Conservation (phyloP, 2,888 invertebrate species). For the Liopterus haemorrhoidalis region DNA sequence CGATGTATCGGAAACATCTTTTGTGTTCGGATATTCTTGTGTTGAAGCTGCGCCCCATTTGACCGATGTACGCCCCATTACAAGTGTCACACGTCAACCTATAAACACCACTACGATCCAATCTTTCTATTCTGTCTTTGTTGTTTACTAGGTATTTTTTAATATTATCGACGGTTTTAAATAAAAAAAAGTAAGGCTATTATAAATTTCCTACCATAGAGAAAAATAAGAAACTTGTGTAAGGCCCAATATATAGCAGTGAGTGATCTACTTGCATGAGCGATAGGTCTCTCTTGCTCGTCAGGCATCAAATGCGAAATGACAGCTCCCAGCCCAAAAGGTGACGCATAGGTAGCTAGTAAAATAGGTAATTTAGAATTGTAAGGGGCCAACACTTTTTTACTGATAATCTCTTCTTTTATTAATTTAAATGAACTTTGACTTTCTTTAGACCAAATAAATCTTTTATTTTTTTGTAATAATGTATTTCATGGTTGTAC, state of each 20-base stretch:
- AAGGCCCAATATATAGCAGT: conserved; percentile 36
- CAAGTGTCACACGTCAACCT: too few species aligned
- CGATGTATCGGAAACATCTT: too few species aligned
- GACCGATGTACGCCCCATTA: too few species aligned
- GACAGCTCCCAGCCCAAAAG: conserved; percentile 36
- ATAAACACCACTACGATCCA: too few species aligned
- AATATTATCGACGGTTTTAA: too few species aligned
- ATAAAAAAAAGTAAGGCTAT: too few species aligned
- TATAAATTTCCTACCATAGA: conserved; percentile 38
- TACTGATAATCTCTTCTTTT: conserved; percentile 29
- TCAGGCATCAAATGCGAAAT: conserved; percentile 34
- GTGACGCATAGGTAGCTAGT: conserved; percentile 38
- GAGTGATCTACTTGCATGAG: conserved; percentile 38
- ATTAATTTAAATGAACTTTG: conserved; percentile 18
- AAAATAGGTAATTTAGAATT: conserved; percentile 28
- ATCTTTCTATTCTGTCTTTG: too few species aligned
- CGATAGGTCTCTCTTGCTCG: conserved; percentile 37
- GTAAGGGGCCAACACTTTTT: conserved; percentile 31
- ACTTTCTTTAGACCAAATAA: conserved; percentile 25
- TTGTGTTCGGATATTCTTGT: too few species aligned
- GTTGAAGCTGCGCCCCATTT: too few species aligned
- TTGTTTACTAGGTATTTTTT: too few species aligned
- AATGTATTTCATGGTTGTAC: conserved; percentile 28
- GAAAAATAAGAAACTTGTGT: conserved; percentile 39
- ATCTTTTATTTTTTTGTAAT: conserved; percentile 15